phyloP scores from a whole-genome alignment of 2,888 invertebrate genomes.

The Periphyllus acericola region DNA sequence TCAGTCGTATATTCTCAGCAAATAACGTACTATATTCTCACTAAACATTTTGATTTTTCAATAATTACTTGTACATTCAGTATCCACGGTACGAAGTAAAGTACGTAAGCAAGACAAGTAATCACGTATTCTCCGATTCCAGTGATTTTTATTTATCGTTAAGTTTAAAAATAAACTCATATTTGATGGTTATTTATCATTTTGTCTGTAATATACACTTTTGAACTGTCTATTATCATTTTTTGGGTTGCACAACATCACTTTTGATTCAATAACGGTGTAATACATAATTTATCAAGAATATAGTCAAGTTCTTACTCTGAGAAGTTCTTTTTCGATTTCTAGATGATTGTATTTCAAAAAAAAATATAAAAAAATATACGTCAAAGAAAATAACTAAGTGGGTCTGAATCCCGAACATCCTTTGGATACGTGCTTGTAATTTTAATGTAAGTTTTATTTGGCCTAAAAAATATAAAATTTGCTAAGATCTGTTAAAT shows the following conservation, averaged over 20 bases:
- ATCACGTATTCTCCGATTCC: neutral
- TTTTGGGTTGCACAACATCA: neutral
- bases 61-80: neutral
- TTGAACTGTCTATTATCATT: neutral
- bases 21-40: too few species aligned
- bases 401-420: neutral
- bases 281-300: neutral
- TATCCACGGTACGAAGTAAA: neutral
- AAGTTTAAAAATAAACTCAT: neutral
- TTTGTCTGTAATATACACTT: neutral
- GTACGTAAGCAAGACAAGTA: neutral
- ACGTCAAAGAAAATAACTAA: neutral
- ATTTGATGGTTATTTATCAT: neutral
- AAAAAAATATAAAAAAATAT: neutral
- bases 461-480: neutral
- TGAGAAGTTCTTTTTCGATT: neutral
- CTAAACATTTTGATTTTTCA: too few species aligned
- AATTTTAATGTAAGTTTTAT: neutral
- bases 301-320: neutral
- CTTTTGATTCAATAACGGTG: neutral
- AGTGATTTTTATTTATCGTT: neutral
- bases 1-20: too few species aligned
- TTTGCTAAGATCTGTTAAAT: neutral
- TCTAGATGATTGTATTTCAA: neutral
- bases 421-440: neutral